These are phyloP conservation scores for Dicerorhinus sumatrensis DNA, from an alignment of 2,113 vertebrate species.

Conservation along the genomic window DNA sequence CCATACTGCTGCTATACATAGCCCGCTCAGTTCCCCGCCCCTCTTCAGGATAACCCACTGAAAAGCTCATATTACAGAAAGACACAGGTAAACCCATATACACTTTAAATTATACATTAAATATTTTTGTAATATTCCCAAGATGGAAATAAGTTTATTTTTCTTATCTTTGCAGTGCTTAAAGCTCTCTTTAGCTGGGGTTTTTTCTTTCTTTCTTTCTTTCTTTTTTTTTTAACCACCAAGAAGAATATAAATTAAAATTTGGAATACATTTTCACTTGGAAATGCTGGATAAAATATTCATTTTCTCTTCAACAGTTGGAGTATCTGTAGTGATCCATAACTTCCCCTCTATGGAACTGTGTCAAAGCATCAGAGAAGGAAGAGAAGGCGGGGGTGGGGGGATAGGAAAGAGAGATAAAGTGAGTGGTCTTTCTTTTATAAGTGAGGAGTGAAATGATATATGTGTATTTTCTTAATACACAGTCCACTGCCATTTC, in stretches of 20 bases:
- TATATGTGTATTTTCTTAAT: neutral
- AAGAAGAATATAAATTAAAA: slow-evolving; percentile 43
- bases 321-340: neutral
- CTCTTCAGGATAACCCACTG: neutral
- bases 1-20: too few relatives aligned
- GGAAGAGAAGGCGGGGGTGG: neutral
- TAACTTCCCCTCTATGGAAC: neutral
- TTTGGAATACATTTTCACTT: neutral
- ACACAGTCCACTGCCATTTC: neutral
- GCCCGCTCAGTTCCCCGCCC: accelerated
- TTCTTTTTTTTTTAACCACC: neutral
- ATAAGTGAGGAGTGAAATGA: neutral
- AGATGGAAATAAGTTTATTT: slow-evolving; percentile 18
- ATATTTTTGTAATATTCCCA: neutral
- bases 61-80: neutral
- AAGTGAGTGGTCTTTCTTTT: neutral
- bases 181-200: neutral
- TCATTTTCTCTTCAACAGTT: slow-evolving; percentile 38
- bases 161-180: slow-evolving; percentile 6
- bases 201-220: neutral
- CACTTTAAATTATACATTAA: neutral
- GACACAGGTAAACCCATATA: neutral
- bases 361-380: neutral
- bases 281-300: neutral
- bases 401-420: neutral